Conservation (phyloP, 2,888 invertebrate species). For the Falcaria lacertinaria region DNA sequence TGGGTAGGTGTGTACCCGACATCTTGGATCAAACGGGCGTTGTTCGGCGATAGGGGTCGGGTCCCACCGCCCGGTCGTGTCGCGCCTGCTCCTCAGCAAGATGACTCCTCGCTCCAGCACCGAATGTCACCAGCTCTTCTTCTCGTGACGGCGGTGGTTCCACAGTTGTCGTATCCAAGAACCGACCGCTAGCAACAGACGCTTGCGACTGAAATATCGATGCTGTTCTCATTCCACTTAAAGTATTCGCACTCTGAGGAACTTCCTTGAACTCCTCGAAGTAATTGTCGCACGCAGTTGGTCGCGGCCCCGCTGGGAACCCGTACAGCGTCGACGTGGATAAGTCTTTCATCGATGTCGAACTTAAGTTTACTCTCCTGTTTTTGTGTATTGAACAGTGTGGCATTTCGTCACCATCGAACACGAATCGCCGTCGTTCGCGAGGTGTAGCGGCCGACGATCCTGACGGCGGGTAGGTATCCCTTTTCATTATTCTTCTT, state of each 20-base stretch:
- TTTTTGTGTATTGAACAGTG: constrained; percentile 81
- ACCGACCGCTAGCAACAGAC: constrained; percentile 84
- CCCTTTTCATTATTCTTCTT: constrained; percentile 69
- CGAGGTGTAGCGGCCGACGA: constrained; percentile 71
- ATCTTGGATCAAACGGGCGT: constrained; percentile 77
- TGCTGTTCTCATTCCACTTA: constrained; percentile 68
- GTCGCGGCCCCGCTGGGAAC: constrained; percentile 82
- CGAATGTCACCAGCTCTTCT: constrained; percentile 86
- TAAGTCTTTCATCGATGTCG: constrained; percentile 80
- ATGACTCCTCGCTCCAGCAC: constrained; percentile 74
- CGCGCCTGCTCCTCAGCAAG: constrained; percentile 44
- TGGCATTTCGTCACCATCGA: constrained; percentile 79
- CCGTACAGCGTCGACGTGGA: constrained; percentile 80
- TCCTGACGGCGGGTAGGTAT: constrained; percentile 65
- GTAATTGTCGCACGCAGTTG: constrained; percentile 81
- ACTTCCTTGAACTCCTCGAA: constrained; percentile 79
- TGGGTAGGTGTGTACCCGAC: constrained; percentile 37
- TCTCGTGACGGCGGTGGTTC: constrained; percentile 82
- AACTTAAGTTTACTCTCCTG: constrained; percentile 70
- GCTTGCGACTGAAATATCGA: constrained; percentile 75
- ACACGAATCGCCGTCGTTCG: constrained; percentile 82
- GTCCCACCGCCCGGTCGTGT: constrained; percentile 70
- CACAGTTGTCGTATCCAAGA: constrained; percentile 83
- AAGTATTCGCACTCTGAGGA: constrained; percentile 73
- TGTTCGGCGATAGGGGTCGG: constrained; percentile 79